Evolutionary conservation across 2,888 invertebrate species (phyloP).

Genomic region (Dendrolimus pini): DNA sequence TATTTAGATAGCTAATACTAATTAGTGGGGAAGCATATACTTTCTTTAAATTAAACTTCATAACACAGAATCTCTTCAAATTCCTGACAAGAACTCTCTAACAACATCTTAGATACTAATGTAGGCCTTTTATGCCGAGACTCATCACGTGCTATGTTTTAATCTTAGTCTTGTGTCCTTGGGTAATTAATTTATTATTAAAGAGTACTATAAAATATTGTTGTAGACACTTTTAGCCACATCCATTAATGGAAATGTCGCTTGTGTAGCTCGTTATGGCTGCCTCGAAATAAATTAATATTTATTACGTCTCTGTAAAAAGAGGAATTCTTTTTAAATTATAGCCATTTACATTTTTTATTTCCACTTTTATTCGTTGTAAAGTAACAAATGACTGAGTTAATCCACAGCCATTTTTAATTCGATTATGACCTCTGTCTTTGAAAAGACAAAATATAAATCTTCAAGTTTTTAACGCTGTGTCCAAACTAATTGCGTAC

Average conservation of each 20-base stretch:
- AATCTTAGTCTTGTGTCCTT: too few species aligned
- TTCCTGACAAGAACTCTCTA: too few species aligned
- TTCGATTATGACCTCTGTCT: background rate
- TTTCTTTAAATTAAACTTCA: too few species aligned
- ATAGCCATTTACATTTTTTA: slow-evolving; percentile 11
- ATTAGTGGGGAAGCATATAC: too few species aligned
- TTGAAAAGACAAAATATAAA: background rate
- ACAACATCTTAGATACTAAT: too few species aligned
- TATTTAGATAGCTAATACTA: too few species aligned
- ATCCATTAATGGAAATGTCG: slow-evolving; percentile 35
- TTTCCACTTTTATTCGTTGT: slow-evolving; percentile 4
- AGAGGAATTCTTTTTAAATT: slow-evolving; percentile 20
- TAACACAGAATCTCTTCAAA: too few species aligned
- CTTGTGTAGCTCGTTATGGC: slow-evolving; percentile 51
- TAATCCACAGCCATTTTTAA: background rate
- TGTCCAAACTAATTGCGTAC: background rate
- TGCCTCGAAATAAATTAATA: slow-evolving; percentile 43
- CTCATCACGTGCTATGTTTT: too few species aligned
- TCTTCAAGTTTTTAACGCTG: background rate
- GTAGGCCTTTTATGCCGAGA: too few species aligned
- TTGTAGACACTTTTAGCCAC: slow-evolving; percentile 52
- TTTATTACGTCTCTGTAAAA: slow-evolving; percentile 40
- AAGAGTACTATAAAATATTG: too few species aligned
- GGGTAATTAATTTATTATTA: too few species aligned
- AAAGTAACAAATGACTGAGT: background rate